Evolutionary conservation across 2,797 vertebrate species (phyloP), one percentile per base, ranked within the genome.

Genomic region (Tympanoctomys barrerae): DNA sequence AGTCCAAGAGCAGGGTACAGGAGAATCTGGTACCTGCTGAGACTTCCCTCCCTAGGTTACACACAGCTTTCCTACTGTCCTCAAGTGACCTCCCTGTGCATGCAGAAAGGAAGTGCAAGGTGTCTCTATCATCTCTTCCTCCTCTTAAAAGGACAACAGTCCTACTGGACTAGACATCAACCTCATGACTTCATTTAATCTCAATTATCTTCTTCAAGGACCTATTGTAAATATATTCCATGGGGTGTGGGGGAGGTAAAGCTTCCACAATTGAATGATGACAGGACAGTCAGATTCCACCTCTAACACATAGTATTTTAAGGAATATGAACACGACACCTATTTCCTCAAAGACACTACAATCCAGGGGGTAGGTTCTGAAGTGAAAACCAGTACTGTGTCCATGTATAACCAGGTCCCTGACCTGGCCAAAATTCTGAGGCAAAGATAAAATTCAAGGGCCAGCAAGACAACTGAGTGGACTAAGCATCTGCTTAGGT

Each of bases 201-300:
- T 73, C 86, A 92, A n/a, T 46, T 39, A 33, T 3, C 62, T 84
- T 14, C 19, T 57, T 90, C 46, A 83, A 62, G 22, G 9, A 13
- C 24, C 49, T 8, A 39, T 70, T 91, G 42, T 12, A 87, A 46
- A 36, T 61, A 70, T 8, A 88, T 62, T 73, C 46, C 54, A 33
- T 0, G 1, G 4, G 26, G n/a, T 26, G 16, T 16, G 3, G 16
- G 36, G 36, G 26, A 5, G 16, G n/a, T 64, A 73, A 2, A 3
- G 6, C 36, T 82, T 78, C 70, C 59, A 70, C 24, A 62, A 93
- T 46, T 14, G 49, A 52, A 83, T 8, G 18, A 12, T 4, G 13
- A 12, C 4, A 0, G 2, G 3, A 36, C 18, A 5, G 4, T 36
- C 42, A 16, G 52, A 85, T 9, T 26, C 46, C 73, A 21, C 71